phyloP scores from a whole-genome alignment of 2,888 invertebrate genomes.

The Drosophila buzzatii region DNA sequence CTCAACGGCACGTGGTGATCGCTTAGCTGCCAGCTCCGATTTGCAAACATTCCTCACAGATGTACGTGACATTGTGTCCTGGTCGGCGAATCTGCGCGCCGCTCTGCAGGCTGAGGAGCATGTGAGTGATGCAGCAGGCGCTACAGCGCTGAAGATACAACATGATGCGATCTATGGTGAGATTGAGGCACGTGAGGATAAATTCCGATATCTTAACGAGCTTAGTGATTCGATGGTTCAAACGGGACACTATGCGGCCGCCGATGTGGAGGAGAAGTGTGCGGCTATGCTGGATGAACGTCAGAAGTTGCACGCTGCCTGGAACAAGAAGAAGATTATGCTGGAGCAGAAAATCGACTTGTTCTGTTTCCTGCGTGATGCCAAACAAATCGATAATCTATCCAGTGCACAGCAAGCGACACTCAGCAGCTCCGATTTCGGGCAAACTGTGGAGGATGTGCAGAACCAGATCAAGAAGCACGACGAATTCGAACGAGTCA shows the following conservation, averaged over 20 bases:
- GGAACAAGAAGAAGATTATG: slow-evolving; percentile 95
- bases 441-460: slow-evolving; percentile 94
- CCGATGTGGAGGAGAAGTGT: slow-evolving; percentile 93
- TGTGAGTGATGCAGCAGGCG: slow-evolving; percentile 92
- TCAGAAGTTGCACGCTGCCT: slow-evolving; percentile 91
- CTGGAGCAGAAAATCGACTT: slow-evolving; percentile 96
- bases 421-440: slow-evolving; percentile 89
- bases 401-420: slow-evolving; percentile 95
- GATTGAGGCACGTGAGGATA: slow-evolving; percentile 95
- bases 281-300: slow-evolving; percentile 92
- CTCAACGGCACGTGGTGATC: slow-evolving; percentile 91
- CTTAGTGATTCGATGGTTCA: slow-evolving; percentile 93
- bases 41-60: slow-evolving; percentile 95
- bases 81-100: slow-evolving; percentile 92
- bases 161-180: slow-evolving; percentile 93
- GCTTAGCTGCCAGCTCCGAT: slow-evolving; percentile 94
- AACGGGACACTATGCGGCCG: slow-evolving; percentile 92
- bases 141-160: slow-evolving; percentile 93
- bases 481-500: slow-evolving; percentile 96
- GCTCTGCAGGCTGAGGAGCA: slow-evolving; percentile 93
- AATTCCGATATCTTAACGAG: slow-evolving; percentile 90
- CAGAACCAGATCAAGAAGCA: slow-evolving; percentile 96
- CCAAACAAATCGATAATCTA: slow-evolving; percentile 95
- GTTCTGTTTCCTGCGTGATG: slow-evolving; percentile 97
- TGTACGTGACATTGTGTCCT: slow-evolving; percentile 94